Evolutionary conservation across 2,113 vertebrate species (phyloP).

Genomic region (Tauraco erythrolophus): DNA sequence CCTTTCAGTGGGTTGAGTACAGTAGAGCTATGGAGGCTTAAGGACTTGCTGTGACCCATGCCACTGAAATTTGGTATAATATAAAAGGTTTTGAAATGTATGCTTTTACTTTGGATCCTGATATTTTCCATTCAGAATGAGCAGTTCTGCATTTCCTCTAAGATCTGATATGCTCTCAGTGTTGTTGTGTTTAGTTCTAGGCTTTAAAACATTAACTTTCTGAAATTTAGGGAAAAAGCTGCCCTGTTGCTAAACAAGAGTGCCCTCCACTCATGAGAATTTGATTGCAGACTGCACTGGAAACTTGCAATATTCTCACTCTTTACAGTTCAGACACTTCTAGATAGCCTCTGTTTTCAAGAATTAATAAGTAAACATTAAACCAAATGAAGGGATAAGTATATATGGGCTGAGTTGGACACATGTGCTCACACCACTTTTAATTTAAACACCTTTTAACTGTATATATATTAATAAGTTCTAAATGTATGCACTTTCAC

Average conservation of each 20-base stretch:
- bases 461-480: constrained; percentile 36
- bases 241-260: neutral
- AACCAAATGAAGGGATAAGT: neutral
- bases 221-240: neutral
- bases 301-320: neutral
- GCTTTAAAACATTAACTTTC: neutral
- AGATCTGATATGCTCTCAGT: neutral
- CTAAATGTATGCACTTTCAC: constrained; percentile 47
- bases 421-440: neutral
- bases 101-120: neutral
- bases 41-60: neutral
- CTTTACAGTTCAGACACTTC: neutral
- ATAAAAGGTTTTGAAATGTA: neutral
- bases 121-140: neutral
- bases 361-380: neutral
- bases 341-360: neutral
- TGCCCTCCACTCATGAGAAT: neutral
- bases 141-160: neutral
- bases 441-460: constrained; percentile 23
- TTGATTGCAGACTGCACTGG: neutral
- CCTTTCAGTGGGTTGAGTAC: neutral
- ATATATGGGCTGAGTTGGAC: neutral
- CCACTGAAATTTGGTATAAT: neutral
- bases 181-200: neutral
- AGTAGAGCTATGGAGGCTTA: neutral